A percentile compares a stretch with the other conserved stretches of the same genome.
Conservation (phyloP, 2,113 vertebrate genomes). For the Calidris pugnax region DNA sequence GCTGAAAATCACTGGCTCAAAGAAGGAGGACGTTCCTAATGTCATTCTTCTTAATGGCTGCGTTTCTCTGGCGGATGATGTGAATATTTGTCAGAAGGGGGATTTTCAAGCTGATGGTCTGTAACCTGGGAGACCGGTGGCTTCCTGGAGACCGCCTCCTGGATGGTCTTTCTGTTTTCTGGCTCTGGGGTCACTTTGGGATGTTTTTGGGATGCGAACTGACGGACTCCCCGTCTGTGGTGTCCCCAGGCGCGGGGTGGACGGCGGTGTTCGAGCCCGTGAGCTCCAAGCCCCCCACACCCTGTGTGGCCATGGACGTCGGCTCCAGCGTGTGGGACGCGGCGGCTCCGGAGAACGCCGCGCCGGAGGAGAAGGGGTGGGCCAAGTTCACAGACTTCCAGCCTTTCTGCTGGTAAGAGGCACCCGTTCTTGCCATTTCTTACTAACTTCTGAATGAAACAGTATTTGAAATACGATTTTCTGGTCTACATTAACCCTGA, state of each 20-base stretch:
- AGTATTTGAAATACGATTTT: rapidly evolving
- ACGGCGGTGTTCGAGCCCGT: conserved; percentile 81
- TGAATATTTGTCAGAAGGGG: background rate
- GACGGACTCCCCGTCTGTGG: background rate
- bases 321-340: conserved; percentile 82
- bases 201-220: background rate
- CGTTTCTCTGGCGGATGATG: background rate
- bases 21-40: rapidly evolving
- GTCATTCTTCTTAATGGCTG: too few species aligned
- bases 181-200: background rate
- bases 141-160: background rate
- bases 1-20: background rate
- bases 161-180: too few species aligned
- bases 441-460: rapidly evolving
- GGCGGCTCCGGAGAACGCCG: background rate
- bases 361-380: conserved; percentile 84
- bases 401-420: conserved; percentile 87
- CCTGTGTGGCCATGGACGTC: conserved; percentile 74
- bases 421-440: rapidly evolving
- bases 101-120: background rate
- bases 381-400: conserved; percentile 92
- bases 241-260: conserved; percentile 78
- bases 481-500: rapidly evolving
- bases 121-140: background rate
- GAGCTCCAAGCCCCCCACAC: conserved; percentile 6